Evolutionary conservation across 2,888 invertebrate genomes (phyloP), one percentile per base, ranked within the genome.

Genomic region (Protophormia terraenovae): DNA sequence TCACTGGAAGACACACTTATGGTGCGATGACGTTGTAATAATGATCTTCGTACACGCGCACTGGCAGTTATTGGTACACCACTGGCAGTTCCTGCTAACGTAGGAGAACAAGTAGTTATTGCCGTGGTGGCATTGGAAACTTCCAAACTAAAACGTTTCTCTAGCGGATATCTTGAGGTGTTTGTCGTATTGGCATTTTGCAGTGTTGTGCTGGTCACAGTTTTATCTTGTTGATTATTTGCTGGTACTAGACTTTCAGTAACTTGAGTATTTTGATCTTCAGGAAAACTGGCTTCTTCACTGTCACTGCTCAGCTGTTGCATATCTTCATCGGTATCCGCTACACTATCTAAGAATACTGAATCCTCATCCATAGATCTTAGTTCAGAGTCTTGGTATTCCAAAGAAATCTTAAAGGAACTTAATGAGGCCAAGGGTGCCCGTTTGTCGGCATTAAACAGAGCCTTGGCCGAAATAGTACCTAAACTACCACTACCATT

Each of bases 301-400:
- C 96, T 97, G 90, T 97, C 97, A 47, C 97, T 97, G 83, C 96
- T 96, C 90, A 97, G 96, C 89, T 96, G 96, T 89, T 96, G 96
- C 88, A 97, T 95, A 90, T 97, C 97, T 89, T 97, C 96, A 90
- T 97, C 97, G 16, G 97, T 97, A 89, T 97, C 96, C 87, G 93
- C 93, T 41, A 93, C 93, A 84, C 95, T 95, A 90, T 96, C 96
- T 78, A 95, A 94, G 91, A 97, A 97, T 81, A 97, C 96, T 22
- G 97, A 97, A 91, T 97, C 97, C 92, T 97, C 97, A 71, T 96
- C 95, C 16, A 96, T 95, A 22, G 96, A 96, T 84, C 94, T 94
- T 86, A 95, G 93, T 89, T 96, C 96, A 88, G 95, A 95, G 90
- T 96, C 96, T 64, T 94, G 94, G 86, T 94, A 95, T 88, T 95